Evolutionary conservation across 2,888 invertebrate genomes (phyloP).

Genomic region (Heliconius erato): DNA sequence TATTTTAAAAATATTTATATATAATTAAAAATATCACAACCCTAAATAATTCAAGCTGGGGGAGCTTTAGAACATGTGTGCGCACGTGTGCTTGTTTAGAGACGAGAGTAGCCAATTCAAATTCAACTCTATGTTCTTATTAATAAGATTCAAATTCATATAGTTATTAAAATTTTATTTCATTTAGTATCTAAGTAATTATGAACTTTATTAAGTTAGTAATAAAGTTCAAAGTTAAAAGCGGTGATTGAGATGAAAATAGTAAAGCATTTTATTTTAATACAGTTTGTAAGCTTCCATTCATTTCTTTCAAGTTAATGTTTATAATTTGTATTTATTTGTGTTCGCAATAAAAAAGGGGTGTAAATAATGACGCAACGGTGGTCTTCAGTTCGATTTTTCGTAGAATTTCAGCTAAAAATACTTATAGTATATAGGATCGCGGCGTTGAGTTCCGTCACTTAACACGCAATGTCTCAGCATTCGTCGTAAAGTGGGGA

Average conservation of each 20-base stretch:
- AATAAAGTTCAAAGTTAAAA: slow-evolving; percentile 20
- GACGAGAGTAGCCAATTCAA: background rate
- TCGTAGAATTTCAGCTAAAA: background rate
- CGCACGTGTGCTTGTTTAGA: slow-evolving; percentile 44
- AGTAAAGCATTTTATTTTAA: slow-evolving; percentile 27
- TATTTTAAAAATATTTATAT: slow-evolving; percentile 12
- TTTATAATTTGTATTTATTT: slow-evolving; percentile 32
- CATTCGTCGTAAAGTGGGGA: background rate
- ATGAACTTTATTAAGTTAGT: slow-evolving; percentile 7
- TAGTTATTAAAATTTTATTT: background rate
- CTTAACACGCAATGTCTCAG: background rate
- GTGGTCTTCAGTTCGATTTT: background rate
- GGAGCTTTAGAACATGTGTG: slow-evolving; percentile 47
- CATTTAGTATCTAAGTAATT: background rate
- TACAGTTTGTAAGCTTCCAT: slow-evolving; percentile 29
- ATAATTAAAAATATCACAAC: slow-evolving; percentile 34
- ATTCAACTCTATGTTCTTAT: background rate
- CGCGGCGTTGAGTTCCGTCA: too few species aligned
- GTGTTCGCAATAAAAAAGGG: slow-evolving; percentile 23
- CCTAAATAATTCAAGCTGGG: slow-evolving; percentile 43
- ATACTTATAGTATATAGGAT: background rate
- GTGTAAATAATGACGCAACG: background rate
- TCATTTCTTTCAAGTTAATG: slow-evolving; percentile 37
- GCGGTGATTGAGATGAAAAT: slow-evolving; percentile 2
- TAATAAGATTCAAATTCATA: background rate